Base-by-base conservation (phyloP, 2,888 invertebrate species). In the Subacronicta megacephala region DNA sequence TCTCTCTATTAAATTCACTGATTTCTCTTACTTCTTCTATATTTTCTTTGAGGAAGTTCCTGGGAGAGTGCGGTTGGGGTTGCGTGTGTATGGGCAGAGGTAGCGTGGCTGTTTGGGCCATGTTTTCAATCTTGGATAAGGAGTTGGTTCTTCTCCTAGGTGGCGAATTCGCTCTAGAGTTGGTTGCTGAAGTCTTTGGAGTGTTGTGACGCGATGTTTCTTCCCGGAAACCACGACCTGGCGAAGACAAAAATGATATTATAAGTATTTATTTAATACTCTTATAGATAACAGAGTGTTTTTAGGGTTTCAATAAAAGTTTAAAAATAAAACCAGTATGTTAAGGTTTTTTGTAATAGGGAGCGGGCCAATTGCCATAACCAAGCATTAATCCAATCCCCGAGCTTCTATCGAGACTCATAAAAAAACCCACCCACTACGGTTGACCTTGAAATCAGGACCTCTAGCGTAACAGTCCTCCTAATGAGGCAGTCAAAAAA, bases 151-250 rank as follows among this genome's bases (percentile, higher is more conserved):
- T 84, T 84, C 90, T 88, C 71, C 91, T 78, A 0, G 87, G 85
- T 2, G 94, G 94, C 0, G 94, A 94, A 58, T 77, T 90, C 20
- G 90, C 82, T 80, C 93, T 84, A 37, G 94, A 94, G 67, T 91
- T 93, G 38, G 86, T 73, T 35, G 90, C 88, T 43, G 93, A 93
- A 29, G 91, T 89, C 74, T 81, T 89, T 3, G 95, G 95, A 12
- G 95, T 95, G 43, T 90, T 95, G 61, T 95, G 95, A 10, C 95
- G 90, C 5, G 95, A 95, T 6, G 93, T 94, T 33, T 92, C 92
- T 84, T 92, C 92, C 72, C 91, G 84, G 63, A 91, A 96, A 90
- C 81, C 96, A 90, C 80, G 95, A 85, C 93, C 93, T 93, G 71
- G 57, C 60, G 52, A 64, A 68, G 58, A 66, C 17, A 53, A 17